These are phyloP conservation scores for Echiichthys vipera DNA, from an alignment of 2,797 vertebrate species.

Conservation along the genomic window DNA sequence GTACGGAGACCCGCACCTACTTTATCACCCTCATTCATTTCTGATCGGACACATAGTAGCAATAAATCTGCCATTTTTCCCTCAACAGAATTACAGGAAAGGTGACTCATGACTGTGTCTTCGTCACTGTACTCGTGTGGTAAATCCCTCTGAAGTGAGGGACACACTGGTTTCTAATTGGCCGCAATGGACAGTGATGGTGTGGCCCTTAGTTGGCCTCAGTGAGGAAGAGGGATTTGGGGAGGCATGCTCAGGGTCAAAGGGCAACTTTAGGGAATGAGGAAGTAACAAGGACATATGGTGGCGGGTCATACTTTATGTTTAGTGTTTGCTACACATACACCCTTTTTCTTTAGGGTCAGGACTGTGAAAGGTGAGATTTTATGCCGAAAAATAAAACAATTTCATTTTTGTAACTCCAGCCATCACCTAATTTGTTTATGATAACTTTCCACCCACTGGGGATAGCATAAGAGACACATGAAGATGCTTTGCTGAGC, in stretches of 20 bases:
- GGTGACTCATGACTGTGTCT: slow-evolving; percentile 63
- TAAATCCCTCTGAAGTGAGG: slow-evolving; percentile 7
- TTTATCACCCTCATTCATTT: slow-evolving; percentile 66
- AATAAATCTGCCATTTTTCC: slow-evolving; percentile 34
- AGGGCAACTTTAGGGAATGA: slow-evolving; percentile 6
- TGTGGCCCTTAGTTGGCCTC: slow-evolving; percentile 1
- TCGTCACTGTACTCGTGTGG: slow-evolving; percentile 9
- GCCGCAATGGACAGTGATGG: background rate
- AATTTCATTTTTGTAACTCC: background rate
- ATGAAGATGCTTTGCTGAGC: no score
- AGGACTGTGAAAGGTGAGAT: background rate
- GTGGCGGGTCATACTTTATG: background rate
- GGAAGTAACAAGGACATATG: slow-evolving; percentile 31
- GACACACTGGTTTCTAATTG: background rate
- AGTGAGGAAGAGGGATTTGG: background rate
- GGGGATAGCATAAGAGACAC: no score
- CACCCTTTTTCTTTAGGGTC: no score
- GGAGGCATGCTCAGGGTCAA: slow-evolving; percentile 29
- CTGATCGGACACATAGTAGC: slow-evolving; percentile 52
- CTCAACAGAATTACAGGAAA: slow-evolving; percentile 34
- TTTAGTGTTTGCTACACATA: no score
- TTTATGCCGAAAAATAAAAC: background rate
- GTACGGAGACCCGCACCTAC: slow-evolving; percentile 36
- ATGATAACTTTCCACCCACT: no score
- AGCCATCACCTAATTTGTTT: background rate